These are phyloP conservation scores for Podiceps cristatus DNA, from an alignment of 2,113 vertebrate species.

Conservation along the genomic window DNA sequence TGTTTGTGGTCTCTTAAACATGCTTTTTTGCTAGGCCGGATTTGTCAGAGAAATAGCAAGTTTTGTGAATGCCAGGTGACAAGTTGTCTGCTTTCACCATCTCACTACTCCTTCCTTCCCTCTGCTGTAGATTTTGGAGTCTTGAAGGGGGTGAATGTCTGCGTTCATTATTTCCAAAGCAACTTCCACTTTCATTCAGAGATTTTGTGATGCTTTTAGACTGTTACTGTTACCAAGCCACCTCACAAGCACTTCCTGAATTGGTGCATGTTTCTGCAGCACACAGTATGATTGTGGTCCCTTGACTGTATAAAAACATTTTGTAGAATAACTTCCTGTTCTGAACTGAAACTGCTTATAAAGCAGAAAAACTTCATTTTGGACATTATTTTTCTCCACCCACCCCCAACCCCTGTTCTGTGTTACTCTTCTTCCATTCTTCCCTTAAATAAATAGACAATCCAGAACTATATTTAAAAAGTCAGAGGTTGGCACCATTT, in stretches of 20 bases:
- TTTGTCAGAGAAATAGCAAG: background rate
- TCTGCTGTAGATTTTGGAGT: background rate
- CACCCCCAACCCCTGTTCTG: background rate
- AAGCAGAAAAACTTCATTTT: background rate
- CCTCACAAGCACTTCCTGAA: background rate
- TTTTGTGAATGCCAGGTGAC: background rate
- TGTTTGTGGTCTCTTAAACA: background rate
- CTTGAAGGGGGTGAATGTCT: background rate
- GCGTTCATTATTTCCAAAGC: background rate
- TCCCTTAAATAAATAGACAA: background rate
- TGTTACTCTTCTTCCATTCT: background rate
- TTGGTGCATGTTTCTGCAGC: background rate
- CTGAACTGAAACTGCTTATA: background rate
- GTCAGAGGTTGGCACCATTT: background rate
- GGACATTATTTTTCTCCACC: background rate
- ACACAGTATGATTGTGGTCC: background rate
- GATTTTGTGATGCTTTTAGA: background rate
- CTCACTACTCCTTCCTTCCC: background rate
- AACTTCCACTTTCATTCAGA: background rate
- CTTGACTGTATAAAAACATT: background rate
- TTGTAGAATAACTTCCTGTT: background rate
- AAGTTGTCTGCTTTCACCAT: background rate
- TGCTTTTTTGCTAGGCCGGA: background rate
- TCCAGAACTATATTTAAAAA: background rate
- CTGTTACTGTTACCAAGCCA: background rate